Conservation (phyloP, 1,140 invertebrate species). For the Dolichoris vasculosae region DNA sequence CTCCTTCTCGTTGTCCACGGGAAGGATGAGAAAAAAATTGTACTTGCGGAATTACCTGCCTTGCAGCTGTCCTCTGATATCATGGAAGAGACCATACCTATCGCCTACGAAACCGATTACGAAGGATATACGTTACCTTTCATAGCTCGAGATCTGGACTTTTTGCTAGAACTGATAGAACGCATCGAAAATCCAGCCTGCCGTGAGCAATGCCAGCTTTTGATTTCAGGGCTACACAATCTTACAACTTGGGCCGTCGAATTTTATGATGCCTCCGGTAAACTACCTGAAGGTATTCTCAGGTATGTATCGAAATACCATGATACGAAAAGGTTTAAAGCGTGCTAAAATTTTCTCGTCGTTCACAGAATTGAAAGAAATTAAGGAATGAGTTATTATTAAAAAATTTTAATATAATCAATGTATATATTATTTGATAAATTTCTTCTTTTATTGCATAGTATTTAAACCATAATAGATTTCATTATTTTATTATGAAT, state of each 20-base stretch:
- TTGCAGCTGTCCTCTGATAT: too few relatives aligned
- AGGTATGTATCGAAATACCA: conserved; percentile 7
- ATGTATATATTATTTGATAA: too few relatives aligned
- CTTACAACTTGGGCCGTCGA: conserved; percentile 76
- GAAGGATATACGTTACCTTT: conserved; percentile 53
- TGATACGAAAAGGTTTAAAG: background rate
- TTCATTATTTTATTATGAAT: too few relatives aligned
- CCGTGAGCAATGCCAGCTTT: conserved; percentile 72
- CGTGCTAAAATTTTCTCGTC: too few relatives aligned
- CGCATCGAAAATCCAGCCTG: conserved; percentile 70
- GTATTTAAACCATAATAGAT: too few relatives aligned
- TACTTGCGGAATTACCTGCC: conserved; percentile 7
- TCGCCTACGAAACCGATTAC: conserved; percentile 25
- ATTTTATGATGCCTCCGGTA: conserved; percentile 80
- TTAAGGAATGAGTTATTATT: too few relatives aligned
- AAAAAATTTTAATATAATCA: too few relatives aligned
- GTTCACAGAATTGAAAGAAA: too few relatives aligned
- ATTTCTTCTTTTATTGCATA: too few relatives aligned
- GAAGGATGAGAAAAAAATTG: background rate
- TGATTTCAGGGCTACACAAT: conserved; percentile 72
- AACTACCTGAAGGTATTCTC: conserved; percentile 78
- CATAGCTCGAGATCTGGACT: conserved; percentile 50
- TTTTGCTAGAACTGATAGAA: conserved; percentile 69
- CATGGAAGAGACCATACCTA: background rate
- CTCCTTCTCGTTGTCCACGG: background rate